Base-by-base conservation (phyloP, 2,113 vertebrate species). In the Gobiocypris rarus region DNA sequence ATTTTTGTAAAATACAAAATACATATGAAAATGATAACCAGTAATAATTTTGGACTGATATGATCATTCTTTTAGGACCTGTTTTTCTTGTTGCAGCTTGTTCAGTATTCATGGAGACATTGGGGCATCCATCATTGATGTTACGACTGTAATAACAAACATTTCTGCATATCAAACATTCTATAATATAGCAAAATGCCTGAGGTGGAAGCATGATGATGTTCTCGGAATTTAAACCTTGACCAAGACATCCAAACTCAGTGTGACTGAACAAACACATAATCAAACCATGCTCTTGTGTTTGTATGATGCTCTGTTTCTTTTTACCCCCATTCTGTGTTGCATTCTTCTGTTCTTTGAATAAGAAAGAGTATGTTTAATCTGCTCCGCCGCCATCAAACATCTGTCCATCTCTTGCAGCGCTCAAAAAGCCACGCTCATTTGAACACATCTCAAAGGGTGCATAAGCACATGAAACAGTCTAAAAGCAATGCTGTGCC, bases 391-490 rank as follows among this genome's bases (percentile, higher is more conserved):
- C 3, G 1, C 17, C 69, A 59, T 78, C 34, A 65, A 28, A 52
- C 26, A 50, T 52, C 48, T 75, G 73, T 65, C 59, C 58, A 63
- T 11, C 26, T 80, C 77, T 31, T 50, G 17, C 59, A 13, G 15
- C 0, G 41, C 43, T 50, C 43, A 67, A 34, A 67, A 61, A 28
- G 34, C n/a, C 22, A 41, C 45, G 13, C 41, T 65, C 14, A 80
- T 65, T 28, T 50, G 77, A 79, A 65, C 58, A 63, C 58, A 65
- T 65, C 61, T 65, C 9, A 63, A 67, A 80, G 5, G 9, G 9
- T 80, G 41, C 24, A 26, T 22, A 67, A 75, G 77, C 59, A 65
- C 59, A 80, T 50, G 77, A 79, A 59, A 63, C 31, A 28, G 4
- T 45, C 22, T 24, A 80, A 31, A 63, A 22, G 41, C 17, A 77